Percentiles rank a stretch among this genome's conserved stretches.
These are phyloP conservation scores for Leptonema lineaticorne DNA, from an alignment of 1,140 invertebrate genomes.

Conservation along the genomic window DNA sequence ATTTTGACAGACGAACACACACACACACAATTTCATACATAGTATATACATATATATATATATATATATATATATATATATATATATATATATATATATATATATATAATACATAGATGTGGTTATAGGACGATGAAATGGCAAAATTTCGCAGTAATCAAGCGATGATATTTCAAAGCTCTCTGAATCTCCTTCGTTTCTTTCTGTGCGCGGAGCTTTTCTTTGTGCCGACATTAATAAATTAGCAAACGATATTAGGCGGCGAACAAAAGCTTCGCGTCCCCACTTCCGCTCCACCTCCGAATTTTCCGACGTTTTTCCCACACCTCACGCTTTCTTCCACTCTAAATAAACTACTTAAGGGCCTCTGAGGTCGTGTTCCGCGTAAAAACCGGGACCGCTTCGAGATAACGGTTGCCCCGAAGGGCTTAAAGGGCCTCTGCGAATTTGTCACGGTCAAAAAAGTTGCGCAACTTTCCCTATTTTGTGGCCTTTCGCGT, in stretches of 20 bases:
- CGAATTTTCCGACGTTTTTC: background rate
- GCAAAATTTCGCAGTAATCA: slow-evolving; percentile 10
- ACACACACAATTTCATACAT: too few relatives aligned
- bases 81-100: too few relatives aligned
- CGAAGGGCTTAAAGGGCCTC: slow-evolving; percentile 1
- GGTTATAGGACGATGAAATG: background rate
- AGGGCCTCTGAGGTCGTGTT: background rate
- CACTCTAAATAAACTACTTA: slow-evolving; percentile 18
- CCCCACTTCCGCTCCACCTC: background rate
- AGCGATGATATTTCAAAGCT: slow-evolving; percentile 16
- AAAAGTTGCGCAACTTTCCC: too few relatives aligned
- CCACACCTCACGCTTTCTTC: background rate
- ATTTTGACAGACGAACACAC: too few relatives aligned
- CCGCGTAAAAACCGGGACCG: slow-evolving; percentile 2
- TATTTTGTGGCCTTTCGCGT: too few relatives aligned
- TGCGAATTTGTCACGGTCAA: slow-evolving; percentile 4
- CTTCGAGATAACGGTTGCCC: background rate
- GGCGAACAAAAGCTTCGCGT: background rate
- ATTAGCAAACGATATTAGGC: slow-evolving; percentile 18
- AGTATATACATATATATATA: too few relatives aligned
- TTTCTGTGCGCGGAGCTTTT: slow-evolving; percentile 12
- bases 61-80: too few relatives aligned
- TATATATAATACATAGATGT: too few relatives aligned
- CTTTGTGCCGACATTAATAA: slow-evolving; percentile 19
- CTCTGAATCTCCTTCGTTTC: too few relatives aligned